Evolutionary conservation across 35 echinoderm and acorn worm genomes (phyloP), one percentile per base, ranked within the genome.

Genomic region (Lytechinus pictus): DNA sequence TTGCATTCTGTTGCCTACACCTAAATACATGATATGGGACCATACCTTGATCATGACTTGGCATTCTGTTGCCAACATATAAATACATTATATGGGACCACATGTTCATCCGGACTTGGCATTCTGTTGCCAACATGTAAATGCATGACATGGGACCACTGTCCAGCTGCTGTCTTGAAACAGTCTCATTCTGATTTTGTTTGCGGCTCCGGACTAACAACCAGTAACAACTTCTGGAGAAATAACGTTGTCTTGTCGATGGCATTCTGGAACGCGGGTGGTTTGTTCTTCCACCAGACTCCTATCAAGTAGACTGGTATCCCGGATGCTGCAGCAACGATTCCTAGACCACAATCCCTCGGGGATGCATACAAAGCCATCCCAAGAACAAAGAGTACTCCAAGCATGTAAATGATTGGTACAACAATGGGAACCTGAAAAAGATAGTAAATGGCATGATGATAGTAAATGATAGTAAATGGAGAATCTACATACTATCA

Each of bases 241-340:
- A 93, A 93, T 28, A 93, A 10, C 11, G 92, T 55, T 21, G 53
- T 57, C 57, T 93, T 54, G 21, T 93, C 90, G 91, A 94, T 96
- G 27, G 56, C 92, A 24, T 94, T 52, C 11, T 53, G 14, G 86
- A 94, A 14, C 5, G 71, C 28, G 28, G n/a, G 27, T 3, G 95
- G 95, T 94, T 96, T 96, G 10, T 94, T 94, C 51, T 94, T 96
- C 95, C 95, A 96, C 19, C 54, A 53, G 9, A 96, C 95, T 27
- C 95, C 95, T 16, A 96, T 19, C 3, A 94, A 86, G 61, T 94
- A 96, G 79, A 96, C 95, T 4, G 95, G 95, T 54, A 96, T 54
- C 54, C 95, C 95, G 54, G 95, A 94, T 10, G 93, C 55, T 44
- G 92, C 61, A 0, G 93, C 93, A 5, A 92, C 91, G 24, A 96